Conservation (phyloP, 2,797 vertebrate species). For the Xenentodon cancila region DNA sequence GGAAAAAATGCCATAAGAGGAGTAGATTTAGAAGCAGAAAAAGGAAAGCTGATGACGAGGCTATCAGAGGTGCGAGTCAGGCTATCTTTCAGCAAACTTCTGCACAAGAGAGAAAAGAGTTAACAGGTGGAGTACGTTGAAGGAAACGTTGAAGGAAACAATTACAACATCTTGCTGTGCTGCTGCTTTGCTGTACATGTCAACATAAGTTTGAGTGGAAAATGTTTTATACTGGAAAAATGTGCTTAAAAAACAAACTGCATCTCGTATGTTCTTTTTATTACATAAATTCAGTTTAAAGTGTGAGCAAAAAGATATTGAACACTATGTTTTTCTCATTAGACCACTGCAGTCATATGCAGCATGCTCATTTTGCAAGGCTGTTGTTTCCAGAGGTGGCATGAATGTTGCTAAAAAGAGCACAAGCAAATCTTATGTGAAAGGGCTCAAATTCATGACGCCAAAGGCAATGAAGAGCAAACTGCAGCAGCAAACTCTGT, state of each 20-base stretch:
- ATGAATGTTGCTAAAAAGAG: too few relatives aligned
- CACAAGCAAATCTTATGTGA: too few relatives aligned
- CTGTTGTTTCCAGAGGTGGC: too few relatives aligned
- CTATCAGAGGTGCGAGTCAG: slow-evolving; percentile 66
- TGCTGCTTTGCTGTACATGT: slow-evolving; percentile 1
- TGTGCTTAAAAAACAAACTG: not conserved
- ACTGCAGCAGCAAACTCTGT: too few relatives aligned
- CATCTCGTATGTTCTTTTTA: too few relatives aligned
- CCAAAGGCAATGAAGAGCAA: too few relatives aligned
- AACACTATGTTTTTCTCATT: too few relatives aligned
- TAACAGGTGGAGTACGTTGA: slow-evolving; percentile 38
- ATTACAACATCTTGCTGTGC: slow-evolving; percentile 32
- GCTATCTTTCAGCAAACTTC: slow-evolving; percentile 65
- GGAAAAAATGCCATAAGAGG: slow-evolving; percentile 1
- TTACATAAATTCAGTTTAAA: too few relatives aligned
- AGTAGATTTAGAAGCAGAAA: not conserved
- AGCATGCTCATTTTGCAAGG: too few relatives aligned
- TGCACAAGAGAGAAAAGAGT: slow-evolving; percentile 21
- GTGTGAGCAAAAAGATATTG: too few relatives aligned
- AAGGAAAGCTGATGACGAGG: slow-evolving; percentile 29
- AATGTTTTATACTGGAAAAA: slow-evolving; percentile 5
- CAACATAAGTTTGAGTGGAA: not conserved
- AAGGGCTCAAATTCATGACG: too few relatives aligned
- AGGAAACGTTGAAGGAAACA: slow-evolving; percentile 54
- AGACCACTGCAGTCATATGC: too few relatives aligned